Evolutionary conservation across 2,797 vertebrate genomes (phyloP).

Genomic region (Microcaecilia unicolor): DNA sequence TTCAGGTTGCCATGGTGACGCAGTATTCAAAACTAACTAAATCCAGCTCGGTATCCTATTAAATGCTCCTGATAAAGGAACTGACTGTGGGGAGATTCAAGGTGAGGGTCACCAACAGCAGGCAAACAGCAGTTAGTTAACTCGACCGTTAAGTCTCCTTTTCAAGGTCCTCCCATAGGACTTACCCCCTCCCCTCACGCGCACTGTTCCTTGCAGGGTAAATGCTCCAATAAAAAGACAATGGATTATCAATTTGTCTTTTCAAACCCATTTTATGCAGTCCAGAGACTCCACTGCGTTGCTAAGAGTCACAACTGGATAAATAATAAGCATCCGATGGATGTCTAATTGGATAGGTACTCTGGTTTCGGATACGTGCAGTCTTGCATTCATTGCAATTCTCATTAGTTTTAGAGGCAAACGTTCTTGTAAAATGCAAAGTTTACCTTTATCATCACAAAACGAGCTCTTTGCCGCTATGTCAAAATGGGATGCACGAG

Average conservation of each 20-base stretch:
- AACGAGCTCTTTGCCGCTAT: too few relatives aligned
- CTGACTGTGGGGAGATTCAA: background rate
- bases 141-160: background rate
- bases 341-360: slow-evolving; percentile 41
- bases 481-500: too few relatives aligned
- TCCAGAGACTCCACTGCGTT: slow-evolving; percentile 13
- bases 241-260: slow-evolving; percentile 37
- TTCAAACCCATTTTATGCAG: slow-evolving; percentile 23
- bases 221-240: slow-evolving; percentile 10
- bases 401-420: slow-evolving; percentile 33
- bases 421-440: slow-evolving; percentile 19
- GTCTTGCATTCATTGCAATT: slow-evolving; percentile 23
- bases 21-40: slow-evolving; percentile 27
- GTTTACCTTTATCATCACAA: background rate
- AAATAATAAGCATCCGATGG: slow-evolving; percentile 35
- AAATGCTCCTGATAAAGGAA: slow-evolving; percentile 42
- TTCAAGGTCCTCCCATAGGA: background rate
- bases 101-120: background rate
- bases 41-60: slow-evolving; percentile 47
- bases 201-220: background rate
- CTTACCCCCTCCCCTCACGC: background rate
- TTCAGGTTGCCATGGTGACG: slow-evolving; percentile 61
- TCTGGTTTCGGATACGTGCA: slow-evolving; percentile 19
- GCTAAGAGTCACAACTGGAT: slow-evolving; percentile 33
- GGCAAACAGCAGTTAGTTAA: background rate